Percentiles rank a stretch among this genome's conserved stretches.
These are phyloP conservation scores for Microctenopoma steveboyesi DNA, from an alignment of 2,797 vertebrate species.

Conservation along the genomic window DNA sequence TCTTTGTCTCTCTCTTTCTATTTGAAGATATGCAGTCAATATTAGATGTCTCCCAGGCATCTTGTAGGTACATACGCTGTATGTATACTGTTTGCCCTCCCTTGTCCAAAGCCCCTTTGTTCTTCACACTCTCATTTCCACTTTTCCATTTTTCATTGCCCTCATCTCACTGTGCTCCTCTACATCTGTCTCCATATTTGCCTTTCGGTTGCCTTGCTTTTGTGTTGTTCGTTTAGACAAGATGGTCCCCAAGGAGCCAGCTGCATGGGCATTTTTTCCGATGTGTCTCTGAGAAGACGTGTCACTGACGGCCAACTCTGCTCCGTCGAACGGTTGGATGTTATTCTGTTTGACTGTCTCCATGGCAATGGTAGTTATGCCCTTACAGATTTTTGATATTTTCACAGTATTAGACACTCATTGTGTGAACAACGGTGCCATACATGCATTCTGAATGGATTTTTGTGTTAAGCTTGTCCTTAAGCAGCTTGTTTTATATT, in stretches of 20 bases:
- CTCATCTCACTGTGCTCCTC: constrained; percentile 24
- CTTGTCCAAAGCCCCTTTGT: constrained; percentile 49
- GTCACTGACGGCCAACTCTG: constrained; percentile 34
- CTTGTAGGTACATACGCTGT: constrained; percentile 39
- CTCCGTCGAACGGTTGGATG: constrained; percentile 16
- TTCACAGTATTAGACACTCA: too few species aligned
- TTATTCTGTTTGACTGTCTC: constrained; percentile 43
- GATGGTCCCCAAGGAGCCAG: constrained; percentile 52
- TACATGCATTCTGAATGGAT: too few species aligned
- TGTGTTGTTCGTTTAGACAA: constrained; percentile 49
- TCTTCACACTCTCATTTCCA: constrained; percentile 61
- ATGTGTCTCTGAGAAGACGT: constrained; percentile 34
- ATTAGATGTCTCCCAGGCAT: constrained; percentile 76
- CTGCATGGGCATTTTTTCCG: constrained; percentile 39
- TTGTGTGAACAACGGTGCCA: too few species aligned
- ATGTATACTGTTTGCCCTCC: constrained; percentile 58
- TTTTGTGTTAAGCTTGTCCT: too few species aligned
- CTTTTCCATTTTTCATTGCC: constrained; percentile 46
- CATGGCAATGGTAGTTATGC: constrained; percentile 34
- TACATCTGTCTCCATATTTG: constrained; percentile 65
- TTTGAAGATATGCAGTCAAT: constrained; percentile 70
- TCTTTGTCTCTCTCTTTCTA: constrained; percentile 30
- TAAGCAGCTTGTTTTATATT: too few species aligned
- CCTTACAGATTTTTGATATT: not conserved
- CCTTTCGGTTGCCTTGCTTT: constrained; percentile 51